Evolutionary conservation across 2,797 vertebrate genomes (phyloP), one percentile per base, ranked within the genome.

Genomic region (Girardinus metallicus): DNA sequence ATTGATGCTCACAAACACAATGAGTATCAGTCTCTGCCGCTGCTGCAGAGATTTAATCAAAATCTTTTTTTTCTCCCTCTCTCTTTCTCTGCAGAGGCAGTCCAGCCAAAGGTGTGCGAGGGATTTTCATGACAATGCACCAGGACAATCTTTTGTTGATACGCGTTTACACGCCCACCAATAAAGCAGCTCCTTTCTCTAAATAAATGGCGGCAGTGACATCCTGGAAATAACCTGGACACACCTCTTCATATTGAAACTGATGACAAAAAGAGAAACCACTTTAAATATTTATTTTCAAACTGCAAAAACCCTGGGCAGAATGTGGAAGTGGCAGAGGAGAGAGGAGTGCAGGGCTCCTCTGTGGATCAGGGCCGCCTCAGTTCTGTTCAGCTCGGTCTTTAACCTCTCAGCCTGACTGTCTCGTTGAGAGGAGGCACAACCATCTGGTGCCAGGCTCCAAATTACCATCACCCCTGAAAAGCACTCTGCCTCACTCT

Each of bases 1-100:
- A 83, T 84, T 73, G 86, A 79, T 57, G 70, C 78, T 68, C 49
- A 76, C 72, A 80, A 62, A 73, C 64, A 80, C 2, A 71, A 21
- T 74, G 47, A 64, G 60, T 23, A 36, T 73, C 29, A 16, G 18
- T 47, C 53, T 57, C 64, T 60, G 13, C 73, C 73, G 64, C 43
- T 68, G 21, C 29, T 82, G 51, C 60, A 76, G 71, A 78, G 73
- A 9, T 83, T 75, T 81, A 86, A 80, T 84, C 75, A 83, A 46
- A 78, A 36, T 13, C 21, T 2, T 51, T 79, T 80, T 2, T 53
- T 12, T 43, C 41, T 47, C 16, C 18, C 2, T 23, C 49, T 21
- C 49, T 51, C 47, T 49, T 23, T 53, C 21, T 68, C 71, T 77
- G 55, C 62, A 4, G 6, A 71, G 73, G 21, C 15, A 4, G 26